Evolutionary conservation across 2,888 invertebrate genomes (phyloP).

Genomic region (Trissoscelio sp.): DNA sequence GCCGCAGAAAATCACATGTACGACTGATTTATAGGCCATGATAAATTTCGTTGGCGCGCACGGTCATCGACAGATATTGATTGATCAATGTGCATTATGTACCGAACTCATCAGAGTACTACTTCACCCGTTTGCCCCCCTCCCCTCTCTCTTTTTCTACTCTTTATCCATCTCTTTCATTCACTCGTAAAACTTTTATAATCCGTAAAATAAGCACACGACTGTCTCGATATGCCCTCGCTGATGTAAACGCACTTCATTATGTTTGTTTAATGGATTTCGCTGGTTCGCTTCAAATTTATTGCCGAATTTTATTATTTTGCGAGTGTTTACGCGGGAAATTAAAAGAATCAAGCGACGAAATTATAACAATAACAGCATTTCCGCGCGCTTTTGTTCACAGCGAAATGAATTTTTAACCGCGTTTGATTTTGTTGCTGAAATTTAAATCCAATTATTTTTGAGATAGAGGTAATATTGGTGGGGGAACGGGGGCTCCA

Average conservation of each 20-base stretch:
- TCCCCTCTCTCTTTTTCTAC: neutral
- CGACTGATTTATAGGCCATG: conserved; percentile 72
- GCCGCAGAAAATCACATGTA: conserved; percentile 30
- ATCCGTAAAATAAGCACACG: neutral
- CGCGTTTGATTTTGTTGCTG: too few species aligned
- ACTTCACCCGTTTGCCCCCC: neutral
- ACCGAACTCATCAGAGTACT: conserved; percentile 70
- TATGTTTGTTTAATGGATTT: conserved; percentile 34
- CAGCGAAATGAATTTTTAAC: too few species aligned
- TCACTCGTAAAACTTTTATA: neutral
- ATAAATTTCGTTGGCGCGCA: conserved; percentile 72
- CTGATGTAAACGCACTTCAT: conserved; percentile 14
- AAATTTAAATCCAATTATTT: neutral
- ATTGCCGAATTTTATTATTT: conserved; percentile 1
- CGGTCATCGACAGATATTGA: conserved; percentile 74
- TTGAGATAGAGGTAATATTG: too few species aligned
- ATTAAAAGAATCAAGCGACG: conserved; percentile 4
- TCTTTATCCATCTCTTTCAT: neutral
- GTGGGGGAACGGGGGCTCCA: too few species aligned
- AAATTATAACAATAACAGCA: conserved; percentile 7
- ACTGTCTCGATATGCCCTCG: conserved; percentile 9
- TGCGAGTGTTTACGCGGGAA: neutral
- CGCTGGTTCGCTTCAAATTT: neutral
- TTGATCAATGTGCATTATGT: conserved; percentile 74
- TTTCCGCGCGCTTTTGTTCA: too few species aligned